phyloP scores from a whole-genome alignment of 2,113 vertebrate species.

The Thomomys bottae region DNA sequence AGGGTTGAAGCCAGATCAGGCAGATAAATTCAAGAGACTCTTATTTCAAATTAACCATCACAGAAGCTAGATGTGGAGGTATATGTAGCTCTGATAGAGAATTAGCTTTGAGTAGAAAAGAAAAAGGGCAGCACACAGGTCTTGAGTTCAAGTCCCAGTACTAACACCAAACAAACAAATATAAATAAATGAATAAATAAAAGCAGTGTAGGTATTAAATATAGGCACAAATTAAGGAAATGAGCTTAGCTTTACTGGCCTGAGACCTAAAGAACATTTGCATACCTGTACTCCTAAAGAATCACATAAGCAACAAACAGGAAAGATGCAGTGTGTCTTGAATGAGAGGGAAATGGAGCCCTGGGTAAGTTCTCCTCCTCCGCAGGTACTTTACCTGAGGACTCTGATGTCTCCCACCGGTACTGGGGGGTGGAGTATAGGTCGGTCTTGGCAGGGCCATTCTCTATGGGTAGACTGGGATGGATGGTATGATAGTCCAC shows the following conservation, averaged over 20 bases:
- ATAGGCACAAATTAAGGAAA: neutral
- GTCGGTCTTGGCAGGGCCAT: constrained; percentile 93
- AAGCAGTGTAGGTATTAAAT: neutral
- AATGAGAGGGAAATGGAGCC: neutral
- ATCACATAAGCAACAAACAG: neutral
- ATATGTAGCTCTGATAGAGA: too few species aligned
- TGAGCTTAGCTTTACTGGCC: neutral
- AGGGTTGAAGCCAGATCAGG: too few species aligned
- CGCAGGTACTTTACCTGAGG: constrained; percentile 83
- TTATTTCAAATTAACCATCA: too few species aligned
- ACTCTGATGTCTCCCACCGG: constrained; percentile 87
- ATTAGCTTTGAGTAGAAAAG: too few species aligned
- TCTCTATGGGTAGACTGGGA: constrained; percentile 88
- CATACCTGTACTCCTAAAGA: neutral
- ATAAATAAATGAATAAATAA: neutral
- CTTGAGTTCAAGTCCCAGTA: too few species aligned
- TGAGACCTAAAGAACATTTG: neutral
- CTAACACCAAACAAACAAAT: too few species aligned
- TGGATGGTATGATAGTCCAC: constrained; percentile 91
- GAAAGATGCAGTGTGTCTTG: rapidly evolving
- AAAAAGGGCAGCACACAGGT: too few species aligned
- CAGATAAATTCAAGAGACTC: too few species aligned
- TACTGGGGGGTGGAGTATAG: constrained; percentile 96
- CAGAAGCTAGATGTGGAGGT: too few species aligned
- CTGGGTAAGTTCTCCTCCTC: neutral